These are phyloP conservation scores for Lagocephalus sceleratus DNA, from an alignment of 2,797 vertebrate species.

Conservation along the genomic window DNA sequence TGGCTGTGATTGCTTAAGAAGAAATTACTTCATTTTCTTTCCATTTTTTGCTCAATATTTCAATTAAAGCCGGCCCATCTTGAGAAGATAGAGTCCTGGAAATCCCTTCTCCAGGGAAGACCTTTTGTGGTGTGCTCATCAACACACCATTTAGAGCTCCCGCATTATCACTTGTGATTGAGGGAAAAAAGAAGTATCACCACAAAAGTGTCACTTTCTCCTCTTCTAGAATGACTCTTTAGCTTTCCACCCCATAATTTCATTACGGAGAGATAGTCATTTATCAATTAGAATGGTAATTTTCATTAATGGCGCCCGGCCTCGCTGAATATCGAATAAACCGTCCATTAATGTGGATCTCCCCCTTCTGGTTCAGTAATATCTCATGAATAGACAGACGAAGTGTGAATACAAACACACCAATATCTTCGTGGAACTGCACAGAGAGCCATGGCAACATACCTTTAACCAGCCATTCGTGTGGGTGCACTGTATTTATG, in stretches of 20 bases:
- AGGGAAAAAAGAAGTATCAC: constrained; percentile 57
- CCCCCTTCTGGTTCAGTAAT: constrained; percentile 51
- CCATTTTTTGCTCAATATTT: constrained; percentile 60
- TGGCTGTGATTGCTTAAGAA: constrained; percentile 72
- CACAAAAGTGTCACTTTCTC: constrained; percentile 64
- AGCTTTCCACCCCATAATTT: constrained; percentile 71
- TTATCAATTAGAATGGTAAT: constrained; percentile 73
- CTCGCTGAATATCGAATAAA: constrained; percentile 61
- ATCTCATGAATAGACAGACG: constrained; percentile 53
- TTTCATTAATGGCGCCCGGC: constrained; percentile 60
- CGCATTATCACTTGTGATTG: constrained; percentile 69
- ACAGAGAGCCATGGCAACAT: constrained; percentile 1
- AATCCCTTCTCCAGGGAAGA: constrained; percentile 64
- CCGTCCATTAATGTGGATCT: constrained; percentile 56
- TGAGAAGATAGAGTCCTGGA: constrained; percentile 60
- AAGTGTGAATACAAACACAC: constrained; percentile 52
- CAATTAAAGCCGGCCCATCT: constrained; percentile 76
- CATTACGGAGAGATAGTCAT: constrained; percentile 70
- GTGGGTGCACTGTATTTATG: constrained; percentile 5
- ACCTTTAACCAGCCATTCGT: constrained; percentile 14
- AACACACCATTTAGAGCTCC: constrained; percentile 74
- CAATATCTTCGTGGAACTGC: constrained; percentile 27
- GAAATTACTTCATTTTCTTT: constrained; percentile 72
- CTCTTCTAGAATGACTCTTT: constrained; percentile 66
- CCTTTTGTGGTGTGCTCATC: constrained; percentile 72